A percentile compares a stretch with the other conserved stretches of the same genome.
Evolutionary conservation across 2,888 invertebrate genomes (phyloP).

Genomic region (Nomada goodeniana): DNA sequence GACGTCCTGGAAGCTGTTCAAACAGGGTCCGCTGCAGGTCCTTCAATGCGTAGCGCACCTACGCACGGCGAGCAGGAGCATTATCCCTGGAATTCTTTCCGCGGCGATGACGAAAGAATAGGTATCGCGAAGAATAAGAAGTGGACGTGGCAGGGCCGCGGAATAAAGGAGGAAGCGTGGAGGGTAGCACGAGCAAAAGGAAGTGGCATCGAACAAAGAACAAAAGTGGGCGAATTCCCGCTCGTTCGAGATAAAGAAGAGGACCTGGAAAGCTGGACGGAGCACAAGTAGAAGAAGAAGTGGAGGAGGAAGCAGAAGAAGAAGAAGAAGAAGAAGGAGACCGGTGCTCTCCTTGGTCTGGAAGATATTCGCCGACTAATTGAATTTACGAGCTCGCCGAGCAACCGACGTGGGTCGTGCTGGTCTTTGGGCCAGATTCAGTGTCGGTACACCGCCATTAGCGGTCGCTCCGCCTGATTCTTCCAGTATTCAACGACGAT

Average conservation of each 20-base stretch:
- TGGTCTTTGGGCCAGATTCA: slow-evolving; percentile 78
- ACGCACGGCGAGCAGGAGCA: slow-evolving; percentile 39
- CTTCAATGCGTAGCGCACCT: slow-evolving; percentile 39
- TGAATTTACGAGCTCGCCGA: slow-evolving; percentile 80
- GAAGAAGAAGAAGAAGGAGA: slow-evolving; percentile 58
- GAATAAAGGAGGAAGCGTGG: slow-evolving; percentile 71
- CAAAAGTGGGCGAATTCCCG: slow-evolving; percentile 74
- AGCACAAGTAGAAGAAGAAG: slow-evolving; percentile 50
- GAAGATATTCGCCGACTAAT: slow-evolving; percentile 81
- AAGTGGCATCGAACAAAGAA: slow-evolving; percentile 73
- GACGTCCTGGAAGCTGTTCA: slow-evolving; percentile 29
- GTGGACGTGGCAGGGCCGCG: slow-evolving; percentile 64
- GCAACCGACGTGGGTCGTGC: slow-evolving; percentile 71
- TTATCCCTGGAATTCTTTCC: slow-evolving; percentile 50
- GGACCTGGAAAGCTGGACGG: slow-evolving; percentile 38
- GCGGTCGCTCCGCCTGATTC: slow-evolving; percentile 72
- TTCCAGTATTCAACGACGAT: slow-evolving; percentile 67
- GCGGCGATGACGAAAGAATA: slow-evolving; percentile 66
- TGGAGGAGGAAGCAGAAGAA: slow-evolving; percentile 46
- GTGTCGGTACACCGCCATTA: slow-evolving; percentile 78
- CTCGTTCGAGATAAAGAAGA: slow-evolving; percentile 69
- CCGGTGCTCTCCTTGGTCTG: slow-evolving; percentile 67
- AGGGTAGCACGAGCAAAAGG: slow-evolving; percentile 69
- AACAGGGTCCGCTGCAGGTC: slow-evolving; percentile 22
- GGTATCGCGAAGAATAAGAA: slow-evolving; percentile 67